Conservation (phyloP, 2,888 invertebrate genomes). For the Melieria crassipennis region DNA sequence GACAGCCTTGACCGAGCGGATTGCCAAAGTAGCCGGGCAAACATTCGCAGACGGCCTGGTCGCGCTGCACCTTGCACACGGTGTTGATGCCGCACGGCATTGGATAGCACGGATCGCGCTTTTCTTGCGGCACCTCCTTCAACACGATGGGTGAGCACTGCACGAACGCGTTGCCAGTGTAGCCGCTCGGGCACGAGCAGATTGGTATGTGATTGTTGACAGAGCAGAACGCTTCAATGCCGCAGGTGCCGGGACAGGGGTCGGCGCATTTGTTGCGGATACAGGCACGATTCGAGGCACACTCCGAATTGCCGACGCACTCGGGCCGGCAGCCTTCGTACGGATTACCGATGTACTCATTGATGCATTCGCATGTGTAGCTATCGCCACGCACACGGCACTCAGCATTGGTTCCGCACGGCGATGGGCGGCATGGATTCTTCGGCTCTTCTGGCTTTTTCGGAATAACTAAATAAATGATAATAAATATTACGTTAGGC, state of each 20-base stretch:
- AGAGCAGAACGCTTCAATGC: slow-evolving; percentile 82
- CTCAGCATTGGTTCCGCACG: slow-evolving; percentile 76
- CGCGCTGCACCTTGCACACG: slow-evolving; percentile 70
- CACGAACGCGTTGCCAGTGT: slow-evolving; percentile 73
- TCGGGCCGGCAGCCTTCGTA: slow-evolving; percentile 83
- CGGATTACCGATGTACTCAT: slow-evolving; percentile 79
- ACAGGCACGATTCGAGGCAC: slow-evolving; percentile 83
- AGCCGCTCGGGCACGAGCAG: slow-evolving; percentile 73
- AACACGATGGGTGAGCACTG: slow-evolving; percentile 65
- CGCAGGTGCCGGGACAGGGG: slow-evolving; percentile 85
- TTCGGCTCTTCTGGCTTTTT: slow-evolving; percentile 55
- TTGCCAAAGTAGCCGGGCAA: slow-evolving; percentile 78
- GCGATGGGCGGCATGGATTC: slow-evolving; percentile 77
- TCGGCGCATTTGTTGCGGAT: slow-evolving; percentile 84
- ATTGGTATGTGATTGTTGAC: slow-evolving; percentile 76
- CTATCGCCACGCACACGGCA: slow-evolving; percentile 70
- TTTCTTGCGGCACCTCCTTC: slow-evolving; percentile 49
- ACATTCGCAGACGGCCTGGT: slow-evolving; percentile 77
- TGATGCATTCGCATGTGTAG: slow-evolving; percentile 71
- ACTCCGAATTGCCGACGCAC: slow-evolving; percentile 87
- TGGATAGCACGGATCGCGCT: slow-evolving; percentile 71
- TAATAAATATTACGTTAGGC: neutral
- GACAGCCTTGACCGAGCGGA: slow-evolving; percentile 75
- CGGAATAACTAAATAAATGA: slow-evolving; percentile 38
- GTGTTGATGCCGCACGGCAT: slow-evolving; percentile 84